Evolutionary conservation across 2,113 vertebrate species (phyloP).

Genomic region (Ariopsis seemanni): DNA sequence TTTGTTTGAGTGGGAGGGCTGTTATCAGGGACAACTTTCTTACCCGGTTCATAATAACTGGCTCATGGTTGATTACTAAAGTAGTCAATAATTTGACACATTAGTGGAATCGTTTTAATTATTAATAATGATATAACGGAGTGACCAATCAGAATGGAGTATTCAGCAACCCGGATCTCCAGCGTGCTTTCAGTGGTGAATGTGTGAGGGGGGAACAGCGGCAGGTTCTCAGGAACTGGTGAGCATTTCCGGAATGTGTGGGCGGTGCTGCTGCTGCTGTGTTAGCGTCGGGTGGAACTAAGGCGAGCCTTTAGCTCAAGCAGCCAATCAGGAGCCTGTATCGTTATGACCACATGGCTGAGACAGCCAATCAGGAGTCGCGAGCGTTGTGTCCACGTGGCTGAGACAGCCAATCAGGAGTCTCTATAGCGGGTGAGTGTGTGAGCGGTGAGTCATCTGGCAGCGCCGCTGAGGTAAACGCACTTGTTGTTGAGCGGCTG

Average conservation of each 20-base stretch:
- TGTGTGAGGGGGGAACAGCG: neutral
- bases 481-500: constrained; percentile 69
- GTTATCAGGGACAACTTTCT: too few relatives aligned
- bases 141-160: too few relatives aligned
- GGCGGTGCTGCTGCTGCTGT: neutral
- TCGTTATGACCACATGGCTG: neutral
- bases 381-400: neutral
- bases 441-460: constrained; percentile 62
- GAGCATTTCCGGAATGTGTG: constrained; percentile 20
- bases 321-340: constrained; percentile 9
- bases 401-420: constrained; percentile 31
- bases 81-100: too few relatives aligned
- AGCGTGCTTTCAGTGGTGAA: neutral
- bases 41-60: too few relatives aligned
- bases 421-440: constrained; percentile 25
- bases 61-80: too few relatives aligned
- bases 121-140: too few relatives aligned
- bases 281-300: neutral
- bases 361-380: constrained; percentile 32
- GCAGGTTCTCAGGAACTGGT: too few relatives aligned
- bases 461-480: constrained; percentile 16
- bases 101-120: too few relatives aligned
- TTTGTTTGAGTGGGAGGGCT: neutral
- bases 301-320: neutral
- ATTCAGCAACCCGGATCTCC: neutral